phyloP scores from a whole-genome alignment of 2,888 invertebrate species.

The Lasioglossum leucozonium region DNA sequence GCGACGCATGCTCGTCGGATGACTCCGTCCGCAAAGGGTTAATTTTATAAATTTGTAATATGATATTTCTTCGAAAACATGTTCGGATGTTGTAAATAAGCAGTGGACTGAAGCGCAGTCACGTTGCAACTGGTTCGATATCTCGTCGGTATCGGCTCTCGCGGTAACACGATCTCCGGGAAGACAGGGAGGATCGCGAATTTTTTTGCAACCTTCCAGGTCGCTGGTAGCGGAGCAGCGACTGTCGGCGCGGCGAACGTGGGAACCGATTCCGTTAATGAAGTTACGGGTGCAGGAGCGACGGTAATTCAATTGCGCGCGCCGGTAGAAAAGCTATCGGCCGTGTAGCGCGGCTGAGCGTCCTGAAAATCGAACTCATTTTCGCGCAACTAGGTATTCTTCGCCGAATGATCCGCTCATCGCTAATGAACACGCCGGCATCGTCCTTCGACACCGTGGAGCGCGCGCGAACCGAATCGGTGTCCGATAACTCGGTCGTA shows the following conservation, averaged over 20 bases:
- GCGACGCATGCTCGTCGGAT: no score
- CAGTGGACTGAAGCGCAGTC: not conserved
- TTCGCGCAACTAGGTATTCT: conserved; percentile 9
- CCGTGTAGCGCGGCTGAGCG: not conserved
- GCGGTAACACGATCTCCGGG: not conserved
- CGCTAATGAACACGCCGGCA: conserved; percentile 2
- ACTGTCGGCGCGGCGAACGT: not conserved
- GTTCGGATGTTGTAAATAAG: no score
- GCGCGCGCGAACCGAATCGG: no score
- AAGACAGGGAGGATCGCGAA: not conserved
- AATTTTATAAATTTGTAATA: no score
- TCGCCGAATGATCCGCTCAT: conserved; percentile 25
- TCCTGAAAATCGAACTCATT: conserved; percentile 45
- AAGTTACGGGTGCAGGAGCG: conserved; percentile 26
- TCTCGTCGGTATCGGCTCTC: not conserved
- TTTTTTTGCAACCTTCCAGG: not conserved
- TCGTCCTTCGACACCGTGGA: conserved; percentile 15
- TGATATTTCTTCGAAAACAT: no score
- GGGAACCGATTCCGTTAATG: conserved; percentile 28
- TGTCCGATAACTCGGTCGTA: conserved; percentile 24
- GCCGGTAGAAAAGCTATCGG: conserved; percentile 19
- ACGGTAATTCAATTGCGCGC: conserved; percentile 38
- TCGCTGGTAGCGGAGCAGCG: not conserved
- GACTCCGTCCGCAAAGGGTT: no score
- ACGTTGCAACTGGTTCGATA: not conserved